phyloP scores from a whole-genome alignment of 2,797 vertebrate genomes.

The Macrochelys suwanniensis region DNA sequence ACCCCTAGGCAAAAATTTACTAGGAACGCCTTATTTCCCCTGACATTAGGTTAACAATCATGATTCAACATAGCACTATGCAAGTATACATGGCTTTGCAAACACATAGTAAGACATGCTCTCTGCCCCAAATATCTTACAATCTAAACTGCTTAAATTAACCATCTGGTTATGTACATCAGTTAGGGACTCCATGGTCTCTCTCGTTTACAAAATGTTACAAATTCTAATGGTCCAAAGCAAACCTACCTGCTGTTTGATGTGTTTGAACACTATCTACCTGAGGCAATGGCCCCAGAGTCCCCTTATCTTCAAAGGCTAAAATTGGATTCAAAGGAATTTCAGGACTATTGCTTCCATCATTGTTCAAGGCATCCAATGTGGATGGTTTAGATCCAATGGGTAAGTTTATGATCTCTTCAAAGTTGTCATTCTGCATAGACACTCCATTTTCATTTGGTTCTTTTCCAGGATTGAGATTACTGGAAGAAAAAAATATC shows the following conservation, averaged over 20 bases:
- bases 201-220: not conserved
- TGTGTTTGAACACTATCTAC: conserved; percentile 89
- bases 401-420: conserved; percentile 92
- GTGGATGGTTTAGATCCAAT: conserved; percentile 88
- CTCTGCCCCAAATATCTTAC: not conserved
- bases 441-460: conserved; percentile 91
- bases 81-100: not conserved
- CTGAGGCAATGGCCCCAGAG: conserved; percentile 86
- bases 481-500: conserved; percentile 47
- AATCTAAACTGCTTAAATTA: not conserved
- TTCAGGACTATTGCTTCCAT: conserved; percentile 80
- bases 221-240: not conserved
- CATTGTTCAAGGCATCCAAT: conserved; percentile 87
- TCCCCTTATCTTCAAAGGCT: conserved; percentile 93
- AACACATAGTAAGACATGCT: not conserved
- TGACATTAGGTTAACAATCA: not conserved
- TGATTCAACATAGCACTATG: not conserved
- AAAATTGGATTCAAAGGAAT: conserved; percentile 88
- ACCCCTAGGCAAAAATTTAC: accelerated
- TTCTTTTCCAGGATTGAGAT: conserved; percentile 75
- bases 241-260: conserved; percentile 90
- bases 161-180: not conserved
- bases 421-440: conserved; percentile 88
- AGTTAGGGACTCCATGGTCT: not conserved
- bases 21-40: not conserved